Conservation (phyloP, 2,888 invertebrate species). For the Stenurella melanura region DNA sequence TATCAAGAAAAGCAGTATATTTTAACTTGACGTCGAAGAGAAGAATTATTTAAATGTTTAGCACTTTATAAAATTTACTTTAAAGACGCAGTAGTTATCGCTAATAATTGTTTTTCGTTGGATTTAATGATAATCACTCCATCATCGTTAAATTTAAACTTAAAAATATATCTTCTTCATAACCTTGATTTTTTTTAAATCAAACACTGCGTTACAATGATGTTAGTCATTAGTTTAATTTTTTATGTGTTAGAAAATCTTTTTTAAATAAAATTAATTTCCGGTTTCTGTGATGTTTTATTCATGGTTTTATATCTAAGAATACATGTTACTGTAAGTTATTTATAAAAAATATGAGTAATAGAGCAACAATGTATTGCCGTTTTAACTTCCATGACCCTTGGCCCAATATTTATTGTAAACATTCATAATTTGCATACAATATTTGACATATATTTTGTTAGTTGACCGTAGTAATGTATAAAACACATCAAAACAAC, state of each 20-base stretch:
- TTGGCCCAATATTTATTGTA: background rate
- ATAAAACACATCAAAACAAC: too few species aligned
- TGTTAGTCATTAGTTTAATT: constrained; percentile 33
- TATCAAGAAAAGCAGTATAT: background rate
- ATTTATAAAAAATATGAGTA: constrained; percentile 24
- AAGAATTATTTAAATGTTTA: background rate
- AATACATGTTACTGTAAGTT: constrained; percentile 7
- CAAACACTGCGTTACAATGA: constrained; percentile 16
- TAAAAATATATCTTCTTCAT: constrained; percentile 34
- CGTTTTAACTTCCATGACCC: background rate
- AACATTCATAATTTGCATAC: background rate
- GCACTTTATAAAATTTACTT: constrained; percentile 3
- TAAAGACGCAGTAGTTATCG: constrained; percentile 18
- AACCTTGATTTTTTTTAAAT: constrained; percentile 36
- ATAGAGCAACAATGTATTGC: constrained; percentile 4
- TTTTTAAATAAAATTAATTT: constrained; percentile 28
- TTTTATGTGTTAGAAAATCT: constrained; percentile 29
- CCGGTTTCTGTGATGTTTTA: constrained; percentile 28
- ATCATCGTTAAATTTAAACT: constrained; percentile 40
- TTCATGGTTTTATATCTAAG: constrained; percentile 19
- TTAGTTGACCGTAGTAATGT: too few species aligned
- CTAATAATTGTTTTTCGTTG: constrained; percentile 29
- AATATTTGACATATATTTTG: too few species aligned
- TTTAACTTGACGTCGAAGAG: background rate
- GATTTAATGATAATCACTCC: constrained; percentile 31